phyloP scores from a whole-genome alignment of 2,888 invertebrate genomes.

The Pollenia angustigena region DNA sequence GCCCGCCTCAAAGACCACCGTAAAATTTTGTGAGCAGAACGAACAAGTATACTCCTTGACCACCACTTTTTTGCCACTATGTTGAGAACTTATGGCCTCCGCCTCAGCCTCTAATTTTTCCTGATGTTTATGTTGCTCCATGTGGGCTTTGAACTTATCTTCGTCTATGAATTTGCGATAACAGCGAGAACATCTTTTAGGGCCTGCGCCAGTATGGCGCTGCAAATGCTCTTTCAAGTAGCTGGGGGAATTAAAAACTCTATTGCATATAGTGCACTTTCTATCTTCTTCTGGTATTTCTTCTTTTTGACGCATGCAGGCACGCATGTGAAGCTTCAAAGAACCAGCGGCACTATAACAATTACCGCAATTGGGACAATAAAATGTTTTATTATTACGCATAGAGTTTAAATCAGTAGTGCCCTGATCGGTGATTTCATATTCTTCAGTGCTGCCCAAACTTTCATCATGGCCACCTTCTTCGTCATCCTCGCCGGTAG shows the following conservation, averaged over 20 bases:
- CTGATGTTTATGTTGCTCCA: constrained; percentile 82
- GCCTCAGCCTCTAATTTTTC: constrained; percentile 82
- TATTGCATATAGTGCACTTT: constrained; percentile 83
- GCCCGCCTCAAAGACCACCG: constrained; percentile 83
- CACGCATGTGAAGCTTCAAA: constrained; percentile 83
- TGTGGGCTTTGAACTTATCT: constrained; percentile 80
- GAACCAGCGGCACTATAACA: constrained; percentile 84
- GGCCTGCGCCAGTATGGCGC: constrained; percentile 83
- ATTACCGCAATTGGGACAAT: constrained; percentile 83
- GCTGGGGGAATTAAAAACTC: constrained; percentile 83
- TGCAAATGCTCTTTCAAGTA: constrained; percentile 83
- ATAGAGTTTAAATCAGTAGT: constrained; percentile 75
- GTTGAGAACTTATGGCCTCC: constrained; percentile 78
- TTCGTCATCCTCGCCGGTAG: constrained; percentile 72
- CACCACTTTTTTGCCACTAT: constrained; percentile 82
- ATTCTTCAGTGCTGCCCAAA: constrained; percentile 65
- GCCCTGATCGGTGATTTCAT: constrained; percentile 75
- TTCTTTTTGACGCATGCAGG: constrained; percentile 81
- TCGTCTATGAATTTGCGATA: constrained; percentile 83
- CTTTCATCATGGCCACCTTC: constrained; percentile 61
- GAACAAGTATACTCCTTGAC: constrained; percentile 83
- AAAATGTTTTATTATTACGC: constrained; percentile 80
- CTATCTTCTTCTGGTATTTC: constrained; percentile 81
- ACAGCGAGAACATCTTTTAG: constrained; percentile 82
- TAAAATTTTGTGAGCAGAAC: constrained; percentile 82